Percentiles rank a stretch among this genome's conserved stretches.
phyloP scores from a whole-genome alignment of 2,113 vertebrate genomes.

The Asarcornis scutulata region DNA sequence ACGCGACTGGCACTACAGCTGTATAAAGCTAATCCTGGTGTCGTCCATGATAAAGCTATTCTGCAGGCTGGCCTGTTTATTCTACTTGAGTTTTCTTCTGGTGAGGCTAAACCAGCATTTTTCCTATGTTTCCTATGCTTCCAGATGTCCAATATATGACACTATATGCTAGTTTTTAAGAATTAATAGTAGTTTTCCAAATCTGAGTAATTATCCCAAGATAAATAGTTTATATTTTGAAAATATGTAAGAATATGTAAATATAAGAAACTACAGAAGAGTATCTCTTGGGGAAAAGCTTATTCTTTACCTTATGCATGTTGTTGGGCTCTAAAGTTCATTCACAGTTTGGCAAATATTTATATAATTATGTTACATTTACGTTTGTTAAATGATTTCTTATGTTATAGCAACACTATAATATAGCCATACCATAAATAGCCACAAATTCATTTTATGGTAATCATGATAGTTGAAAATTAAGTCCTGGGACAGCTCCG shows the following conservation, averaged over 20 bases:
- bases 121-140: not conserved
- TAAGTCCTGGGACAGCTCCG: not conserved
- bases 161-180: not conserved
- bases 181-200: not conserved
- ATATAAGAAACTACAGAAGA: not conserved
- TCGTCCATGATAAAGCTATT: not conserved
- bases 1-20: not conserved
- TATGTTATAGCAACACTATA: not conserved
- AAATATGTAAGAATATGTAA: not conserved
- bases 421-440: not conserved
- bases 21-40: not conserved
- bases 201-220: not conserved
- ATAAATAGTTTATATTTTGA: not conserved
- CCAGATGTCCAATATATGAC: not conserved
- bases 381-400: not conserved
- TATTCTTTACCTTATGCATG: not conserved
- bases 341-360: not conserved
- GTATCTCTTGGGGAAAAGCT: not conserved
- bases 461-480: not conserved
- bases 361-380: not conserved
- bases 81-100: not conserved
- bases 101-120: not conserved
- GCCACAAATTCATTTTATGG: not conserved
- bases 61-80: not conserved
- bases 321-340: not conserved